Percentiles rank a stretch among this genome's conserved stretches.
Conservation (phyloP, 2,797 vertebrate genomes). For the Pygocentrus nattereri region DNA sequence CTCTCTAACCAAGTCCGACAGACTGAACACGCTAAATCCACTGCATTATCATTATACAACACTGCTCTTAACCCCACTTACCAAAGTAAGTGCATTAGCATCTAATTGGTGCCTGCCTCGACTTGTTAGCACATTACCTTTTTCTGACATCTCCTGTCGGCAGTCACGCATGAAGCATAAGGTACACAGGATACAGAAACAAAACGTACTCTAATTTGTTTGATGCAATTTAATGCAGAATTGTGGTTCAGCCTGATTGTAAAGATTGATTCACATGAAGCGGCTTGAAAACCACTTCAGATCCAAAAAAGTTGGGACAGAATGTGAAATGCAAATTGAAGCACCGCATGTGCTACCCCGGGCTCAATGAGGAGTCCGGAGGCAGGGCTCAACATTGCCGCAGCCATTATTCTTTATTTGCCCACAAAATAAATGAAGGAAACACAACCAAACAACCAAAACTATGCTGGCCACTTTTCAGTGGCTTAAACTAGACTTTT, state of each 20-base stretch:
- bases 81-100: conserved; percentile 72
- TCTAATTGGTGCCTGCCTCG: conserved; percentile 74
- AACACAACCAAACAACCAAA: no score
- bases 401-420: no score
- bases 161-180: conserved; percentile 25
- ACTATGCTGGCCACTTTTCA: no score
- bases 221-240: background rate
- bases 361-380: no score
- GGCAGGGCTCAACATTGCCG: no score
- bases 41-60: conserved; percentile 72
- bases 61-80: conserved; percentile 71
- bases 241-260: background rate
- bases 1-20: conserved; percentile 58
- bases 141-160: conserved; percentile 57
- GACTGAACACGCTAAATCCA: conserved; percentile 67
- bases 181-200: background rate
- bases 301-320: no score
- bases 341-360: no score
- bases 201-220: background rate
- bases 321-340: no score
- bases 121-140: conserved; percentile 67
- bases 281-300: background rate
- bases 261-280: background rate
- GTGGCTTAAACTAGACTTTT: no score
- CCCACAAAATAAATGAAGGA: no score